Percentiles rank a stretch among this genome's conserved stretches.
These are phyloP conservation scores for Enteromius paludinosus DNA, from an alignment of 2,797 vertebrate genomes.

Conservation along the genomic window DNA sequence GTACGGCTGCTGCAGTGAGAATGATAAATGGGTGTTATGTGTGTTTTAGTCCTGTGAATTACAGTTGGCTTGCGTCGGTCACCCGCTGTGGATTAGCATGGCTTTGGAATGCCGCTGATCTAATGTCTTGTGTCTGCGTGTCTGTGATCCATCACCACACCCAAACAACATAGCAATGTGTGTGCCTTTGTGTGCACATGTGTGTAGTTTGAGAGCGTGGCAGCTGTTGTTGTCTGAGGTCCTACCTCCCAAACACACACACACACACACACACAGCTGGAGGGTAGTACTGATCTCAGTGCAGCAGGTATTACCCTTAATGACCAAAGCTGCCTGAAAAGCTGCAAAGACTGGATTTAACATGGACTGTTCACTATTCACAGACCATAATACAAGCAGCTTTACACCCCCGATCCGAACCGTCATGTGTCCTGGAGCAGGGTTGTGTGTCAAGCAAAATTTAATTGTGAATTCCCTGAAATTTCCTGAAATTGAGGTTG, in stretches of 20 bases:
- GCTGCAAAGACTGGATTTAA: slow-evolving; percentile 73
- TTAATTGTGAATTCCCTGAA: neutral
- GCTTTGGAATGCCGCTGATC: slow-evolving; percentile 70
- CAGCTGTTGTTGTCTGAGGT: slow-evolving; percentile 63
- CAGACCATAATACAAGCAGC: slow-evolving; percentile 66
- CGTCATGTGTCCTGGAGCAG: slow-evolving; percentile 65
- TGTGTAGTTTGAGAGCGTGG: slow-evolving; percentile 20
- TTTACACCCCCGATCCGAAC: slow-evolving; percentile 70
- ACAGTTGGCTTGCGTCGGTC: slow-evolving; percentile 44
- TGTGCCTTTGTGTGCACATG: slow-evolving; percentile 28
- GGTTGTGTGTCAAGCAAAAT: neutral
- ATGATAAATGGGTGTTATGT: slow-evolving; percentile 41
- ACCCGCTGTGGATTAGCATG: slow-evolving; percentile 66
- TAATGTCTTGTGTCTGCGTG: slow-evolving; percentile 69
- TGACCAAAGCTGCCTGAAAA: slow-evolving; percentile 80
- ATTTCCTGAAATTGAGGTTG: neutral
- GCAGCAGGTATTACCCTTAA: slow-evolving; percentile 78
- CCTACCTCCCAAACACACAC: slow-evolving; percentile 32
- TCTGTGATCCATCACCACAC: slow-evolving; percentile 69
- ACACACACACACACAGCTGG: slow-evolving; percentile 48
- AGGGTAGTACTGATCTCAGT: slow-evolving; percentile 32
- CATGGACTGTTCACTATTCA: slow-evolving; percentile 65
- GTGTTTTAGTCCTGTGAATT: slow-evolving; percentile 40
- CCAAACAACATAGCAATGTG: slow-evolving; percentile 60
- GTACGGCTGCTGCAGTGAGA: slow-evolving; percentile 16